These are phyloP conservation scores for Xenopus laevis DNA, from an alignment of 2,113 vertebrate species.

Conservation along the genomic window DNA sequence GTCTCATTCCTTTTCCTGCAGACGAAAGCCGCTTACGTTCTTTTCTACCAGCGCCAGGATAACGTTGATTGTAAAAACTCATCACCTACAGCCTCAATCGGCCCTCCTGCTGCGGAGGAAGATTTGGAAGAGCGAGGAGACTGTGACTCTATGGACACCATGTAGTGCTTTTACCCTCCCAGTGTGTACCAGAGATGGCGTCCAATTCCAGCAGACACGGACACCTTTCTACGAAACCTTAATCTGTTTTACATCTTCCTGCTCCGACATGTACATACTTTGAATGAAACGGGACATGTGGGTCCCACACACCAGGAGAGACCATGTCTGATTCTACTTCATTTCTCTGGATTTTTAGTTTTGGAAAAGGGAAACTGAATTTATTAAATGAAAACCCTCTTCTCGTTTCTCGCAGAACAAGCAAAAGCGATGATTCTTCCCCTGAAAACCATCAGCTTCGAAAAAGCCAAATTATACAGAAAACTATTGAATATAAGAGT, in stretches of 20 bases:
- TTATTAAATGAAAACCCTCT: neutral
- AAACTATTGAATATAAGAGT: neutral
- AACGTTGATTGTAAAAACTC: slow-evolving; percentile 59
- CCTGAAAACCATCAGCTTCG: neutral
- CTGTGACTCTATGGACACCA: slow-evolving; percentile 92
- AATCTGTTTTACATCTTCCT: slow-evolving; percentile 44
- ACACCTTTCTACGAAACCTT: slow-evolving; percentile 49
- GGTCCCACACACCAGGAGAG: slow-evolving; percentile 35
- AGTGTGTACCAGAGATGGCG: neutral
- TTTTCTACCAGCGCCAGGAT: slow-evolving; percentile 90
- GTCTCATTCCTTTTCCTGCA: slow-evolving; percentile 52
- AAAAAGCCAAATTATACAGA: neutral
- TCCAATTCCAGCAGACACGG: slow-evolving; percentile 3
- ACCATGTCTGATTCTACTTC: slow-evolving; percentile 4
- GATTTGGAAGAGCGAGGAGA: slow-evolving; percentile 48
- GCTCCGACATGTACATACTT: slow-evolving; percentile 46
- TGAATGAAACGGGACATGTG: slow-evolving; percentile 1
- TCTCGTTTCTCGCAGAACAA: neutral
- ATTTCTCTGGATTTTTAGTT: slow-evolving; percentile 23
- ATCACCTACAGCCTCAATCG: slow-evolving; percentile 61
- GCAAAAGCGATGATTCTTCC: too few species aligned
- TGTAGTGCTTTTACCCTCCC: slow-evolving; percentile 63
- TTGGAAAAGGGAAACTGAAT: neutral
- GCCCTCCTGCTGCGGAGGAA: slow-evolving; percentile 56
- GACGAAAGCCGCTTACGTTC: slow-evolving; percentile 93